These are phyloP conservation scores for Helicoverpa assulta DNA, from an alignment of 2,888 invertebrate species.

Conservation along the genomic window DNA sequence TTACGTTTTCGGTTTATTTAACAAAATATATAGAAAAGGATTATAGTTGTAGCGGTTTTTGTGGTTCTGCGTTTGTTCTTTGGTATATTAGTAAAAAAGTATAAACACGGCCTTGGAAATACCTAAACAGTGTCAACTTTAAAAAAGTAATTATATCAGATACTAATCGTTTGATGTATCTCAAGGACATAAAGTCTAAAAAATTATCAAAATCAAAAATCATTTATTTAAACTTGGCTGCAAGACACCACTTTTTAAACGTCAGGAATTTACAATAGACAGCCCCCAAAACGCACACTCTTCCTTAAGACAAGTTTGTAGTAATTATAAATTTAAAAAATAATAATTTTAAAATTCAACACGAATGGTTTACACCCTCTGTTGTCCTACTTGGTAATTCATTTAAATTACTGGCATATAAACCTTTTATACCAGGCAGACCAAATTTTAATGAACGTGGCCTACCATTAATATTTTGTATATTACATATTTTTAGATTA, in stretches of 20 bases:
- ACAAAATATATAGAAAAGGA: slow-evolving; percentile 60
- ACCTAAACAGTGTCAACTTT: too few relatives aligned
- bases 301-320: too few relatives aligned
- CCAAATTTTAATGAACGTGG: slow-evolving; percentile 47
- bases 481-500: slow-evolving; percentile 46
- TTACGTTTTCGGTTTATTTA: slow-evolving; percentile 67
- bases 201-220: too few relatives aligned
- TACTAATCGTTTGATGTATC: too few relatives aligned
- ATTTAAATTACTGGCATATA: slow-evolving; percentile 27
- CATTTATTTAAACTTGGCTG: too few relatives aligned
- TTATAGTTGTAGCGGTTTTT: slow-evolving; percentile 31
- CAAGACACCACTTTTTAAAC: too few relatives aligned
- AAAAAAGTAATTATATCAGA: too few relatives aligned
- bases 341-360: background rate
- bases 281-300: too few relatives aligned
- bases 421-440: slow-evolving; percentile 16
- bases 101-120: too few relatives aligned
- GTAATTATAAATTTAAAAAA: background rate
- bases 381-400: slow-evolving; percentile 20
- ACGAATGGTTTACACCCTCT: background rate
- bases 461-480: slow-evolving; percentile 46
- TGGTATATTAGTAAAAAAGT: background rate
- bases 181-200: too few relatives aligned
- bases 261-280: too few relatives aligned
- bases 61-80: background rate